phyloP scores from a whole-genome alignment of 2,888 invertebrate genomes.

The Gari tellinella region DNA sequence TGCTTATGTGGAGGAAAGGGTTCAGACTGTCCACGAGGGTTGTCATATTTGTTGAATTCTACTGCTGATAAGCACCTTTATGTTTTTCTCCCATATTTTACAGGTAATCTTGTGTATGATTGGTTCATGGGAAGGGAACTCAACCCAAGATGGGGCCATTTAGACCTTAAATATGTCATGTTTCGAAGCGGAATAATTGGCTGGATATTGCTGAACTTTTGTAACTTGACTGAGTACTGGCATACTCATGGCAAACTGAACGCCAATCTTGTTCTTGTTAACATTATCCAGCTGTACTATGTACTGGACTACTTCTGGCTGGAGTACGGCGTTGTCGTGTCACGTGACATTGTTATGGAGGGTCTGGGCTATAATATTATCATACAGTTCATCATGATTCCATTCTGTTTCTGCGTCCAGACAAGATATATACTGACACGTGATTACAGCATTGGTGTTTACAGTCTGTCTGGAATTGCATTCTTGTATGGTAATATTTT shows the following conservation, averaged over 20 bases:
- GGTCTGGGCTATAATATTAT: slow-evolving; percentile 57
- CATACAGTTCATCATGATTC: slow-evolving; percentile 62
- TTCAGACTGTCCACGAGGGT: no score
- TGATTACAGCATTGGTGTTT: slow-evolving; percentile 12
- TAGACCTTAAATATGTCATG: slow-evolving; percentile 60
- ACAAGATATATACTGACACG: slow-evolving; percentile 52
- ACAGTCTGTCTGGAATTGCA: slow-evolving; percentile 13
- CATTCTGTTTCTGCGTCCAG: slow-evolving; percentile 60
- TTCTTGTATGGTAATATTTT: slow-evolving; percentile 47
- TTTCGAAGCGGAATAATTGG: slow-evolving; percentile 61
- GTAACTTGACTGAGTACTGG: slow-evolving; percentile 40
- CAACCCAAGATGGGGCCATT: slow-evolving; percentile 48
- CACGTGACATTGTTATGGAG: slow-evolving; percentile 63
- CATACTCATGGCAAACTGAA: slow-evolving; percentile 3
- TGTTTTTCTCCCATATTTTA: slow-evolving; percentile 7
- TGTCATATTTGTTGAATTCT: no score
- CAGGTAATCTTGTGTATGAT: slow-evolving; percentile 55
- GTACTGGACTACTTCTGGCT: slow-evolving; percentile 62
- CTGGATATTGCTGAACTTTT: slow-evolving; percentile 58
- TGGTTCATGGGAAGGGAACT: slow-evolving; percentile 63
- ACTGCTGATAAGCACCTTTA: no score
- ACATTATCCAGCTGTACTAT: slow-evolving; percentile 46
- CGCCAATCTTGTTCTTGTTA: slow-evolving; percentile 29
- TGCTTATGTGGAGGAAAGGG: no score
- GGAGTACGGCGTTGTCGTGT: slow-evolving; percentile 54